phyloP scores from a whole-genome alignment of 2,113 vertebrate genomes.

The Euleptes europaea region DNA sequence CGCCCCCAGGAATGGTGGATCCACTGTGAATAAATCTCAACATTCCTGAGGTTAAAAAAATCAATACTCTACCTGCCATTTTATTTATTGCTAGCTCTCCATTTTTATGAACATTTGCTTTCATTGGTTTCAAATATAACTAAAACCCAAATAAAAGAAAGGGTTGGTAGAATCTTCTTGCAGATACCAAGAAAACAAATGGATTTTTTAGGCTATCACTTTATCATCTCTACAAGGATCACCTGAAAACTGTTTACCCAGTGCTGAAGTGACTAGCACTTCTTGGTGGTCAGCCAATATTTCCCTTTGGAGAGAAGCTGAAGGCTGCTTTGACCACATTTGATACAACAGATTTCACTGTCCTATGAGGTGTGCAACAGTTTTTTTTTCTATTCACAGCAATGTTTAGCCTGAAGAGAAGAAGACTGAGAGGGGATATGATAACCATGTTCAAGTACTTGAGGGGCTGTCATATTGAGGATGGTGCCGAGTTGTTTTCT shows the following conservation, averaged over 20 bases:
- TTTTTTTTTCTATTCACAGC: background rate
- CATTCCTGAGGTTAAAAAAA: background rate
- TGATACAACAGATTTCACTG: background rate
- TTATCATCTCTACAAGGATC: background rate
- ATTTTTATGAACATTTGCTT: background rate
- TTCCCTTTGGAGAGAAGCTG: background rate
- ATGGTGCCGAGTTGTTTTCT: no score
- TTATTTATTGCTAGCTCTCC: background rate
- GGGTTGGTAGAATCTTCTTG: background rate
- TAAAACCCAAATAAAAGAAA: background rate
- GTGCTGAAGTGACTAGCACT: background rate
- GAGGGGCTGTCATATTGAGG: no score
- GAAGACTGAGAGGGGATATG: no score
- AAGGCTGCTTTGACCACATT: background rate
- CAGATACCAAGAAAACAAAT: background rate
- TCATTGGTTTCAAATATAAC: background rate
- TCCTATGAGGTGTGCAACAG: background rate
- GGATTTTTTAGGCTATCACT: background rate
- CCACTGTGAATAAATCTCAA: background rate
- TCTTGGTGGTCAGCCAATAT: no score
- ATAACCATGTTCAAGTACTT: no score
- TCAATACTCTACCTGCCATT: background rate
- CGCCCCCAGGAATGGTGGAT: no score
- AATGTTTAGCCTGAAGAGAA: no score
- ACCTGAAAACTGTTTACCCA: background rate